phyloP scores from a whole-genome alignment of 2,113 vertebrate species.

The Lepidothrix coronata region DNA sequence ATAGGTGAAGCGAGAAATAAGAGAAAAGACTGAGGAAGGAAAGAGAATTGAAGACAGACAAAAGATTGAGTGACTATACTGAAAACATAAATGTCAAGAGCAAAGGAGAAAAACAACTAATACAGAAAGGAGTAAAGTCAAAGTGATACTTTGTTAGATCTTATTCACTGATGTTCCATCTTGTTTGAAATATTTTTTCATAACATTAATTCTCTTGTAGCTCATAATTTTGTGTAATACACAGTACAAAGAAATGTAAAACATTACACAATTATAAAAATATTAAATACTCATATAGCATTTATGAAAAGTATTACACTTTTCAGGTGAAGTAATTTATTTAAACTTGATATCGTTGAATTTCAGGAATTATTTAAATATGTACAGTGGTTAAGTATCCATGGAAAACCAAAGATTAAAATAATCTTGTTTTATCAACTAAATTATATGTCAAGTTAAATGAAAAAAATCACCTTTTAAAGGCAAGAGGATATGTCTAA shows the following conservation, averaged over 20 bases:
- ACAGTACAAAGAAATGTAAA: not conserved
- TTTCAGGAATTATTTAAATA: not conserved
- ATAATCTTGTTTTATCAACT: not conserved
- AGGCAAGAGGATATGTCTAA: not conserved
- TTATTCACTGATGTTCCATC: not conserved
- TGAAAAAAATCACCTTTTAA: not conserved
- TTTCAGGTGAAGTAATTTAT: not conserved
- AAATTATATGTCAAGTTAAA: not conserved
- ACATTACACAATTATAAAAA: not conserved
- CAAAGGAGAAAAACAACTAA: not conserved
- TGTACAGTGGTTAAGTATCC: fast-evolving
- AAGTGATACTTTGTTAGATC: not conserved
- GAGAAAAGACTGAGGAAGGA: not conserved
- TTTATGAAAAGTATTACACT: not conserved
- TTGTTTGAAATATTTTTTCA: not conserved
- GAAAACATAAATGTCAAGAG: not conserved
- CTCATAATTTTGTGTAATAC: not conserved
- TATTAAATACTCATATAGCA: not conserved
- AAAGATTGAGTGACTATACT: not conserved
- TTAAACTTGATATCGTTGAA: not conserved
- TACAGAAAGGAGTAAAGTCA: not conserved
- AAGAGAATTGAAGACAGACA: not conserved
- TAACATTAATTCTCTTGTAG: not conserved
- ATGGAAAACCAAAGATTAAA: not conserved
- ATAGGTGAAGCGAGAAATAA: not conserved